These are phyloP conservation scores for Formica selysi DNA, from an alignment of 1,140 invertebrate genomes.

Conservation along the genomic window DNA sequence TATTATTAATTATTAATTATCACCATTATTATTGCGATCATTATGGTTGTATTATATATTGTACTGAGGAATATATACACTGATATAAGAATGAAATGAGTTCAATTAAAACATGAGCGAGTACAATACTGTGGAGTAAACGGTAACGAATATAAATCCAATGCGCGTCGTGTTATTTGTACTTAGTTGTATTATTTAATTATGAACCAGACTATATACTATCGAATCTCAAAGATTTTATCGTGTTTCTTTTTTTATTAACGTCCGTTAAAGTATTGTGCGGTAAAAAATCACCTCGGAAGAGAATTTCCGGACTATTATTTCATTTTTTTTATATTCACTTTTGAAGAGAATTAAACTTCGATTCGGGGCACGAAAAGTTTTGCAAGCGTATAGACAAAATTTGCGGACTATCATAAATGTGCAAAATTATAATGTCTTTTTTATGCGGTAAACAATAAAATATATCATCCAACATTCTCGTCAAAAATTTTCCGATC, in stretches of 20 bases:
- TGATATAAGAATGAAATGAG: slow-evolving; percentile 25
- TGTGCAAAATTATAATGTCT: not conserved
- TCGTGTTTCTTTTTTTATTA: slow-evolving; percentile 11
- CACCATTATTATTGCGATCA: slow-evolving; percentile 69
- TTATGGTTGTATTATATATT: slow-evolving; percentile 59
- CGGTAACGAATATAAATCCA: slow-evolving; percentile 32
- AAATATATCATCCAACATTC: not conserved
- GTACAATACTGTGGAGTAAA: slow-evolving; percentile 45
- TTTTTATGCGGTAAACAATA: not conserved
- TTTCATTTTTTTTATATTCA: no score
- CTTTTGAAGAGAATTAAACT: not conserved
- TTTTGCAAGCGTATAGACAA: not conserved
- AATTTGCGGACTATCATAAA: not conserved
- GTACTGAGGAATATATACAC: slow-evolving; percentile 38
- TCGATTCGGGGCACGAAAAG: not conserved
- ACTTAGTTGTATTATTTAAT: slow-evolving; percentile 28
- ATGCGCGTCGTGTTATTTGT: slow-evolving; percentile 51
- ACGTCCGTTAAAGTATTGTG: not conserved
- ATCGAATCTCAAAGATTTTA: slow-evolving; percentile 7
- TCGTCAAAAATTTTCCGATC: not conserved
- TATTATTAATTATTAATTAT: slow-evolving; percentile 70
- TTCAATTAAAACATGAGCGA: slow-evolving; percentile 36
- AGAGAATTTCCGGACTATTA: not conserved
- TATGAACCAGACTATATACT: not conserved
- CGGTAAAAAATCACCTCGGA: not conserved